Evolutionary conservation across 2,888 invertebrate genomes (phyloP).

Genomic region (Lymantria dispar): DNA sequence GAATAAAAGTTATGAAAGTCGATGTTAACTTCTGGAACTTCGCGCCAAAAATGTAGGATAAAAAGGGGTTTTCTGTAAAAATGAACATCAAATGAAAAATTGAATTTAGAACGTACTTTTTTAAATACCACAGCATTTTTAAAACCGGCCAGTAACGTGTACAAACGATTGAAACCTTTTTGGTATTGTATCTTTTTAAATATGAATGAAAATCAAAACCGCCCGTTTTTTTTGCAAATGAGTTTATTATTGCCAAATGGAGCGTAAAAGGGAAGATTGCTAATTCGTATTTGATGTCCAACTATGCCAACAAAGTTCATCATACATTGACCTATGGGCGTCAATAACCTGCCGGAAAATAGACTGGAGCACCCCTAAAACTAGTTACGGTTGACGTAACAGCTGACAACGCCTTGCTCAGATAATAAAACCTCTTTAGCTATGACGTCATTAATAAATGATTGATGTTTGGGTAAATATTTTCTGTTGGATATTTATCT

Average conservation of each 20-base stretch:
- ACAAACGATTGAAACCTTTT: too few relatives aligned
- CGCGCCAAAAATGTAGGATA: too few relatives aligned
- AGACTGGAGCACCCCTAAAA: conserved; percentile 26
- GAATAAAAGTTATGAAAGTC: too few relatives aligned
- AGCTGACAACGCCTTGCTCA: conserved; percentile 45
- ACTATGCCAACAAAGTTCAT: conserved; percentile 3
- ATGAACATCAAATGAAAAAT: too few relatives aligned
- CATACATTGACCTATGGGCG: conserved; percentile 15
- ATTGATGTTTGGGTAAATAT: conserved; percentile 11
- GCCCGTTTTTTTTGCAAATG: too few relatives aligned
- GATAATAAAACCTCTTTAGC: conserved; percentile 48
- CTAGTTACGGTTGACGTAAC: conserved; percentile 45
- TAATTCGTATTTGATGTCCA: conserved; percentile 5
- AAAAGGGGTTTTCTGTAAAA: too few relatives aligned
- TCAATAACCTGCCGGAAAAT: conserved; percentile 27
- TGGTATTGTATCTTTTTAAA: too few relatives aligned
- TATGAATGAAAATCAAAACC: too few relatives aligned
- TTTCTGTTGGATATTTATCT: neutral
- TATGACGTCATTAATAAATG: conserved; percentile 13
- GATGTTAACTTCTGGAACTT: too few relatives aligned
- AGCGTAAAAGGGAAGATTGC: conserved; percentile 1
- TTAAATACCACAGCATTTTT: too few relatives aligned
- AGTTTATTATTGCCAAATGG: conserved; percentile 7
- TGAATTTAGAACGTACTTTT: too few relatives aligned
- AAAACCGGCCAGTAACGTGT: too few relatives aligned